These are phyloP conservation scores for Acleris sparsana DNA, from an alignment of 2,888 invertebrate species.

Conservation along the genomic window DNA sequence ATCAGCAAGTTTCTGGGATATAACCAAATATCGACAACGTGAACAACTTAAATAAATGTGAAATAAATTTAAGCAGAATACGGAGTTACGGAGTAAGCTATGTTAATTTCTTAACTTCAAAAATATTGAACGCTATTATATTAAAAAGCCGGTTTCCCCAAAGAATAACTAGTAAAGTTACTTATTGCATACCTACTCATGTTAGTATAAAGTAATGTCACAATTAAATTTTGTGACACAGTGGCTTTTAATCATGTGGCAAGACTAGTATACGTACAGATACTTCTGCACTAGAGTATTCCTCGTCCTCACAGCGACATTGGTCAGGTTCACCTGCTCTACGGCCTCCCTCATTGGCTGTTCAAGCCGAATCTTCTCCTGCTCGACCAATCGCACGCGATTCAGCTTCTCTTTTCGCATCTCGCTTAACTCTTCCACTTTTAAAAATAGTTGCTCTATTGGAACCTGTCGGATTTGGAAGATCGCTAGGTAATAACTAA, in stretches of 20 bases:
- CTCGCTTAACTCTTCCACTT: conserved; percentile 89
- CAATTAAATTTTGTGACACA: too few species aligned
- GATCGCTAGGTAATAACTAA: not conserved
- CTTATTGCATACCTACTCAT: too few species aligned
- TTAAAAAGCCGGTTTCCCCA: too few species aligned
- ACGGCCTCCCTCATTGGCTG: conserved; percentile 91
- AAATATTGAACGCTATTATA: too few species aligned
- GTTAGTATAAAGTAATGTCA: too few species aligned
- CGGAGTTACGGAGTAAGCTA: too few species aligned
- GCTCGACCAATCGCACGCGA: conserved; percentile 90
- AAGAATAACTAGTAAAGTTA: too few species aligned
- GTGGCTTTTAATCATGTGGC: not conserved
- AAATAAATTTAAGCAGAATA: too few species aligned
- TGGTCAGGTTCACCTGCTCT: conserved; percentile 90
- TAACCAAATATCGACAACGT: too few species aligned
- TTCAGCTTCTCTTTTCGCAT: conserved; percentile 92
- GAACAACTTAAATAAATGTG: too few species aligned
- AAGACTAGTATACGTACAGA: conserved; percentile 72
- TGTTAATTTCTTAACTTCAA: too few species aligned
- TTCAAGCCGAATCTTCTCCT: conserved; percentile 90
- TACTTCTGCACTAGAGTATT: conserved; percentile 89
- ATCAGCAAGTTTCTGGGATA: too few species aligned
- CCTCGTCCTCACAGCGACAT: conserved; percentile 86
- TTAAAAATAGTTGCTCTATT: conserved; percentile 87
- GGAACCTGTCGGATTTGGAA: conserved; percentile 84